Conservation (phyloP, 2,888 invertebrate species). For the Epinotia brunnichana region DNA sequence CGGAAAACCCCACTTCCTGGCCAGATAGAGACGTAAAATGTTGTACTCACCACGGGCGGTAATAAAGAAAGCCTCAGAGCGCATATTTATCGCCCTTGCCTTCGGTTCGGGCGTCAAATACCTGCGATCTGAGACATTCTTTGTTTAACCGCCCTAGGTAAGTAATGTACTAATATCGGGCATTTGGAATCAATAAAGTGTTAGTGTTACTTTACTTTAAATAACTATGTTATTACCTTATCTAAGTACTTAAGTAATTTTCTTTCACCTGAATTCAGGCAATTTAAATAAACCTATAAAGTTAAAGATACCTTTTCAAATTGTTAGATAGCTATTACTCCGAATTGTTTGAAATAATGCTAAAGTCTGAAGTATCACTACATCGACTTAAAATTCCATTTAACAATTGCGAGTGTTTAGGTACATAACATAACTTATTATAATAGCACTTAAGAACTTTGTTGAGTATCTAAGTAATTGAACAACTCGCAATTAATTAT, state of each 20-base stretch:
- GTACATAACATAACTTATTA: conserved; percentile 15
- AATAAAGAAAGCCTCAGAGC: too few species aligned
- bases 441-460: conserved; percentile 13
- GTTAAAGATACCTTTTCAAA: conserved; percentile 4
- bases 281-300: conserved; percentile 1
- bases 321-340: not conserved
- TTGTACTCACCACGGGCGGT: too few species aligned
- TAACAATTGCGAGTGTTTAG: conserved; percentile 20
- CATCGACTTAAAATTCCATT: conserved; percentile 41
- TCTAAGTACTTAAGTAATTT: not conserved
- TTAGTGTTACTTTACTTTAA: too few species aligned
- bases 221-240: too few species aligned
- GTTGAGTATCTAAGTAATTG: conserved; percentile 10
- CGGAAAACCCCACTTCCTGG: too few species aligned
- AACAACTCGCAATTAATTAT: not conserved
- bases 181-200: too few species aligned
- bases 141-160: too few species aligned
- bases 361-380: conserved; percentile 33
- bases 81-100: too few species aligned
- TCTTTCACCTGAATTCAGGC: conserved; percentile 1
- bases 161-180: too few species aligned
- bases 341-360: conserved; percentile 1
- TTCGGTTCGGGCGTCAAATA: too few species aligned
- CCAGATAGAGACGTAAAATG: too few species aligned
- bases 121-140: too few species aligned